Conservation (phyloP, 37 sponge, comb jelly and placozoan genomes). For the Chondrosia reniformis region DNA sequence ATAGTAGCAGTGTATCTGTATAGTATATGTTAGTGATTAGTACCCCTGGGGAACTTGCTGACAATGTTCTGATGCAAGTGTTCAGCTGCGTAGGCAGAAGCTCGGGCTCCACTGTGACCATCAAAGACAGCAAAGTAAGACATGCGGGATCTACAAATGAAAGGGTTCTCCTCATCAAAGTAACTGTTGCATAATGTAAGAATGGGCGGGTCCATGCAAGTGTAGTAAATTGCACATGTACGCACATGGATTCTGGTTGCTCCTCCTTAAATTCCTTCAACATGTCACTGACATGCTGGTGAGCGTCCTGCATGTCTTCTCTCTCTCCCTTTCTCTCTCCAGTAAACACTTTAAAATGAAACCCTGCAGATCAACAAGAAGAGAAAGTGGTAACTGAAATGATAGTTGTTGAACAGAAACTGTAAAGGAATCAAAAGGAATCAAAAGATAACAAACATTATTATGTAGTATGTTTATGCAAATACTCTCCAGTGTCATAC, state of each 20-base stretch:
- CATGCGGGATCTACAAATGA: slow-evolving; percentile 31
- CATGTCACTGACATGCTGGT: slow-evolving; percentile 53
- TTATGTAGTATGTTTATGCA: not conserved
- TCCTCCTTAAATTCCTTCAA: not conserved
- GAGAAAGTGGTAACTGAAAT: not conserved
- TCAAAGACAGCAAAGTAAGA: slow-evolving; percentile 86
- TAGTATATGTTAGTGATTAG: no score
- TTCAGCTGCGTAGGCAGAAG: slow-evolving; percentile 65
- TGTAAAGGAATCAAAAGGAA: not conserved
- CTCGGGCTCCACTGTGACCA: slow-evolving; percentile 81
- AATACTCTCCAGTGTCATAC: no score
- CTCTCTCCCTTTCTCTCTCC: slow-evolving; percentile 82
- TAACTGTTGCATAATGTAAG: no score
- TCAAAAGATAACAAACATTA: not conserved
- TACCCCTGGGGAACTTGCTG: slow-evolving; percentile 65
- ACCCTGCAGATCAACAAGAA: not conserved
- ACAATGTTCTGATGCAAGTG: slow-evolving; percentile 67
- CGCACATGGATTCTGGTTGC: slow-evolving; percentile 5
- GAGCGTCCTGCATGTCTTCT: slow-evolving; percentile 90
- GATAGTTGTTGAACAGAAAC: not conserved
- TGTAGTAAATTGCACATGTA: no score
- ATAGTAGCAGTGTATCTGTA: not conserved
- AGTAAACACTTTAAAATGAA: slow-evolving; percentile 48
- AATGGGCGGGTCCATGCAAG: no score
- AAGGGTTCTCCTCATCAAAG: no score